Percentiles rank a stretch among this genome's conserved stretches.
Evolutionary conservation across 2,797 vertebrate genomes (phyloP).

Genomic region (Sebastes alutus): DNA sequence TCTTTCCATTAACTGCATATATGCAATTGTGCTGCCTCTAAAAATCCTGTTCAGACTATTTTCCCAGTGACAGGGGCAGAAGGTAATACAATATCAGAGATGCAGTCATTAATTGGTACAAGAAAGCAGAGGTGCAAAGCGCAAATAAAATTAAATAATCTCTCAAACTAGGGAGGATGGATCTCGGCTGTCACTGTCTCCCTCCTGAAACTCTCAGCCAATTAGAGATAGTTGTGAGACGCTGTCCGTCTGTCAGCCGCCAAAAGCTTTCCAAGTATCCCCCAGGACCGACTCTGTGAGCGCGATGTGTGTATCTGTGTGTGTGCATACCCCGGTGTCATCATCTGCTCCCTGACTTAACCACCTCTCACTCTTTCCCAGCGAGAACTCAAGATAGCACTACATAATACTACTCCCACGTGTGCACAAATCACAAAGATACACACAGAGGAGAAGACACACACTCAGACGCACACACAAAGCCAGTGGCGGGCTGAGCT

Average conservation of each 20-base stretch:
- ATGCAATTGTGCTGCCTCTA: not conserved
- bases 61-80: not conserved
- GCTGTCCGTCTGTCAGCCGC: constrained; percentile 59
- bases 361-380: constrained; percentile 41
- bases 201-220: constrained; percentile 59
- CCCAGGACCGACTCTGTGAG: constrained; percentile 21
- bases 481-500: not conserved
- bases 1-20: not conserved
- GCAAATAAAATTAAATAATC: constrained; percentile 17
- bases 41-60: not conserved
- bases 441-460: constrained; percentile 4
- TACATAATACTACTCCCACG: constrained; percentile 32
- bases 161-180: constrained; percentile 7
- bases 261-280: constrained; percentile 45
- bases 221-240: constrained; percentile 65
- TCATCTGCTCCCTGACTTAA: constrained; percentile 48
- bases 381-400: constrained; percentile 29
- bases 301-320: constrained; percentile 6
- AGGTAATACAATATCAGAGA: not conserved
- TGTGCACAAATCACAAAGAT: constrained; percentile 35
- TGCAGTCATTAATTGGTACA: constrained; percentile 19
- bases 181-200: constrained; percentile 37
- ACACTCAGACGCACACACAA: not conserved
- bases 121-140: not conserved
- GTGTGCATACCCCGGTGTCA: constrained; percentile 21